These are phyloP conservation scores for Otocyon megalotis DNA, from an alignment of 2,113 vertebrate genomes.

Conservation along the genomic window DNA sequence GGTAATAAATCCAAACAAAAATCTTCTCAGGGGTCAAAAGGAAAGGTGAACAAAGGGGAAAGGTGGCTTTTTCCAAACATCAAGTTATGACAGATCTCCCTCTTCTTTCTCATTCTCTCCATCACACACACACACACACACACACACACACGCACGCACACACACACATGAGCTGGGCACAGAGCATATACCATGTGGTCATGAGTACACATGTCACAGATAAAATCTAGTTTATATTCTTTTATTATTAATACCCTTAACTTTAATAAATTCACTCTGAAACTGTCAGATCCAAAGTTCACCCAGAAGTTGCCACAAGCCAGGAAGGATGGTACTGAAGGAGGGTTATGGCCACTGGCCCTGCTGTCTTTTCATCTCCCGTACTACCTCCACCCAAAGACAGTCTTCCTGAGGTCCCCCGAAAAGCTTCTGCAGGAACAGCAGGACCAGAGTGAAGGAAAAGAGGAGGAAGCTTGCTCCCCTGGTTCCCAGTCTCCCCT, in stretches of 20 bases:
- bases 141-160: background rate
- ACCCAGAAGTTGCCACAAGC: background rate
- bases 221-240: constrained; percentile 47
- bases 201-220: background rate
- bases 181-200: background rate
- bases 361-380: background rate
- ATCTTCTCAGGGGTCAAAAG: constrained; percentile 40
- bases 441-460: background rate
- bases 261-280: constrained; percentile 6
- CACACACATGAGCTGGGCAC: background rate
- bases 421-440: background rate
- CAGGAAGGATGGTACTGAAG: background rate
- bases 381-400: background rate
- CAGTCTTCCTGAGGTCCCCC: background rate
- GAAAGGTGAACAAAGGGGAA: constrained; percentile 28
- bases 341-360: background rate
- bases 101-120: background rate
- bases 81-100: background rate
- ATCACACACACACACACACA: background rate
- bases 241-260: constrained; percentile 36
- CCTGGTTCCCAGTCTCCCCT: background rate
- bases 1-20: constrained; percentile 32
- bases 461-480: background rate
- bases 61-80: constrained; percentile 35
- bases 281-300: background rate